These are phyloP conservation scores for Orchesellides sinensis DNA, from an alignment of 2,888 invertebrate genomes.

Conservation along the genomic window DNA sequence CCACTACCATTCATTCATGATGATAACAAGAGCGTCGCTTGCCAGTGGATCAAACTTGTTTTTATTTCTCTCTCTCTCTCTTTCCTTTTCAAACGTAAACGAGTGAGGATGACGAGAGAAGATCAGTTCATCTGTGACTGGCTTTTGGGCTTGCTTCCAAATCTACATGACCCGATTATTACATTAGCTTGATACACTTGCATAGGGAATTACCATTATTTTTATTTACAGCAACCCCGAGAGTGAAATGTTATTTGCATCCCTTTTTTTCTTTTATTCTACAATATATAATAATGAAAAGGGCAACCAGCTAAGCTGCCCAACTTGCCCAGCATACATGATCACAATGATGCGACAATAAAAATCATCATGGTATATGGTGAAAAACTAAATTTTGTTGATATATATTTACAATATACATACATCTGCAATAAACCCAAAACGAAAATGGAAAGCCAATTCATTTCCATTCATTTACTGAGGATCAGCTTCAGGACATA, in stretches of 20 bases:
- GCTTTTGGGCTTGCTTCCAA: conserved; percentile 18
- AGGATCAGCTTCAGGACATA: no score
- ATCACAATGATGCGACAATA: no score
- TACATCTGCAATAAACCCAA: not conserved
- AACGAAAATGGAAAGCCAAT: conserved; percentile 33
- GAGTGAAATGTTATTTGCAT: conserved; percentile 37
- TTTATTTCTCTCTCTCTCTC: no score
- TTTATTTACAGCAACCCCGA: conserved; percentile 22
- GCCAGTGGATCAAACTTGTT: not conserved
- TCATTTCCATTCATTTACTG: conserved; percentile 32
- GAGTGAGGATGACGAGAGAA: not conserved
- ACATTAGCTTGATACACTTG: conserved; percentile 41
- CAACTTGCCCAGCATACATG: no score
- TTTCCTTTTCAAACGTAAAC: no score
- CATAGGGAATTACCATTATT: conserved; percentile 40
- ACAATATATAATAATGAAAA: no score
- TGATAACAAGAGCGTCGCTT: conserved; percentile 1
- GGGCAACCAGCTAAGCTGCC: not conserved
- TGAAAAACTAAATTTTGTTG: no score
- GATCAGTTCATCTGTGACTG: conserved; percentile 13
- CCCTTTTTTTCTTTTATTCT: not conserved
- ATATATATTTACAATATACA: not conserved
- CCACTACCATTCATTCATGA: not conserved
- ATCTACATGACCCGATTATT: conserved; percentile 45
- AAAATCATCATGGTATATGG: no score